These are phyloP conservation scores for Callipepla californica DNA, from an alignment of 2,113 vertebrate genomes.

Conservation along the genomic window DNA sequence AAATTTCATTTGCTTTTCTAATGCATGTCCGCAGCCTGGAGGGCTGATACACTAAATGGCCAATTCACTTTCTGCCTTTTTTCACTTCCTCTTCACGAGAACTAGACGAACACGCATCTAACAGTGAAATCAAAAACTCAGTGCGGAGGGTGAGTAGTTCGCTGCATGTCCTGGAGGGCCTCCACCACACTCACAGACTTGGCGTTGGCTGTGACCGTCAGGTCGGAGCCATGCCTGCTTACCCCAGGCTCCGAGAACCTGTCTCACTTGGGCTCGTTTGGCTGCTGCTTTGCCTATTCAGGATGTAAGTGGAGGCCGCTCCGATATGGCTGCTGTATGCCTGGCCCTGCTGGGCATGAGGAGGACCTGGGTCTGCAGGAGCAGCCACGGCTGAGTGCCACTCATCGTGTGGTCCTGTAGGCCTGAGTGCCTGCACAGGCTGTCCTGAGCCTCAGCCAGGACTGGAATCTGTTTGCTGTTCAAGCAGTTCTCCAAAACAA, in stretches of 20 bases:
- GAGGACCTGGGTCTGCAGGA: neutral
- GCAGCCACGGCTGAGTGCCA: accelerated
- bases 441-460: neutral
- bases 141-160: neutral
- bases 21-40: neutral
- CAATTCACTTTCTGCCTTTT: neutral
- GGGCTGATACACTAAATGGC: neutral
- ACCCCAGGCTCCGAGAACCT: neutral
- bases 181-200: accelerated
- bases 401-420: accelerated
- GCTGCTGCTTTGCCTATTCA: slow-evolving; percentile 30
- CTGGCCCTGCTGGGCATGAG: accelerated
- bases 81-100: neutral
- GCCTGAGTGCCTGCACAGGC: neutral
- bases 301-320: neutral
- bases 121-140: neutral
- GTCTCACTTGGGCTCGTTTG: neutral
- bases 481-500: neutral
- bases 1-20: neutral
- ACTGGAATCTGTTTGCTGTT: neutral
- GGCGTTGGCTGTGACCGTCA: neutral
- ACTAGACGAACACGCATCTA: neutral
- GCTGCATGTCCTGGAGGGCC: neutral
- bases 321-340: neutral
- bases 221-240: slow-evolving; percentile 33